These are phyloP conservation scores for Eriosoma lanigerum DNA, from an alignment of 1,140 invertebrate species.

Conservation along the genomic window DNA sequence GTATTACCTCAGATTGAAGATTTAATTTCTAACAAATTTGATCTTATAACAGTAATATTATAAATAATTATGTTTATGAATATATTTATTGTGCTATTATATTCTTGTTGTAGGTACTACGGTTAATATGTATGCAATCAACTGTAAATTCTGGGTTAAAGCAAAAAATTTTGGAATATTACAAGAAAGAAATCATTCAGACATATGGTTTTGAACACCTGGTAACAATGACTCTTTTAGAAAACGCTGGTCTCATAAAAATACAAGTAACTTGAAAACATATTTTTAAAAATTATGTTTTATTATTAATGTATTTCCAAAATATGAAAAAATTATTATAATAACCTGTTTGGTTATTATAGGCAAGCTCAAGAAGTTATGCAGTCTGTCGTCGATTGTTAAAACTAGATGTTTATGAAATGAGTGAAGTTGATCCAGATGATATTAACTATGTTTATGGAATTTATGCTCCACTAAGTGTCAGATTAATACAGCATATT, in stretches of 20 bases:
- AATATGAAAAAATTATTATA: too few relatives aligned
- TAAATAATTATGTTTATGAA: background rate
- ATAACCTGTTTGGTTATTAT: background rate
- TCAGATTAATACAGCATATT: constrained; percentile 83
- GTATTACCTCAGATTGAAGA: constrained; percentile 87
- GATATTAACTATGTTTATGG: constrained; percentile 93
- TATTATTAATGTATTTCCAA: background rate
- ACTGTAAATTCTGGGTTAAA: constrained; percentile 86
- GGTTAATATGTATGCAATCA: constrained; percentile 88
- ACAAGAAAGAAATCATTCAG: constrained; percentile 88
- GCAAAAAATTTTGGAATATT: constrained; percentile 85
- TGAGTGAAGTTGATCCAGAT: constrained; percentile 75
- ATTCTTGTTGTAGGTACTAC: constrained; percentile 64
- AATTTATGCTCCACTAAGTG: constrained; percentile 91
- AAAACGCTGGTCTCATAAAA: constrained; percentile 81
- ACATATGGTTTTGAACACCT: constrained; percentile 89
- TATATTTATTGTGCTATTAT: background rate
- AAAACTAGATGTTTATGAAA: constrained; percentile 82
- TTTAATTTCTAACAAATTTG: constrained; percentile 79
- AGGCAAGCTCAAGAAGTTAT: constrained; percentile 46
- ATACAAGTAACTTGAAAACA: constrained; percentile 61
- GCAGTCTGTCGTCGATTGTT: constrained; percentile 64
- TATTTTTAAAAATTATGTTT: too few relatives aligned
- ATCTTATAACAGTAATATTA: constrained; percentile 69
- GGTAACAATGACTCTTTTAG: constrained; percentile 81